Base-by-base conservation (phyloP, 2,888 invertebrate genomes). In the Drosophila kuntzei region DNA sequence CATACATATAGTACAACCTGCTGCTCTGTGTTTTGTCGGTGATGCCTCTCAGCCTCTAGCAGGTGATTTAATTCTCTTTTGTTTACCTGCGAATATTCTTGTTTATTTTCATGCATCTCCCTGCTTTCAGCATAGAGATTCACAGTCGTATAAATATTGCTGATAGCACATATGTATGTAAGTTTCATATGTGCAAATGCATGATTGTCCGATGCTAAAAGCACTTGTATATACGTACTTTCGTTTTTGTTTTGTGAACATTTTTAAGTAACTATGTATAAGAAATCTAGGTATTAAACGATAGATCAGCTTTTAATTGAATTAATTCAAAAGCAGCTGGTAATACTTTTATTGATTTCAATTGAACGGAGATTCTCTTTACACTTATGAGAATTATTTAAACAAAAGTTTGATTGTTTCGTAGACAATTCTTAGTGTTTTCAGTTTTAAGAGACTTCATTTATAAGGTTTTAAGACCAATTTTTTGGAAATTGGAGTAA, bases 41-140 rank as follows among this genome's bases (percentile, higher is more conserved):
- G 43, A 11, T 58, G 27, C 54, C 62, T 18, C 20, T 18, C 20
- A 47, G 11, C 25, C 47, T 67, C 53, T 54, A 47, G 27, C 73
- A 76, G 74, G 64, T 79, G 67, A 66, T 70, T 67, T 61, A 36
- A 66, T 51, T 44, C 60, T 59, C 22, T 12, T n/a, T 44, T 55
- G 46, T 41, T 49, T 50, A 55, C 37, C 60, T 61, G 41, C 9
- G 67, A 55, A 58, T 71, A 43, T 53, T 65, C 51, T 46, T 73
- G 61, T 57, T 29, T 25, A 47, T 51, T 34, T 20, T 41, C 7
- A 5, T 6, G 32, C 18, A n/a, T 20, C 9, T 32, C 3, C 18
- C 32, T 22, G 36, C 11, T 12, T n/a, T 14, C 12, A 25, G 11
- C 39, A 8, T 12, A 37, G 14, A 32, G 29, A 29, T 36, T 43